Evolutionary conservation across 2,797 vertebrate genomes (phyloP).

Genomic region (Bradypus variegatus): DNA sequence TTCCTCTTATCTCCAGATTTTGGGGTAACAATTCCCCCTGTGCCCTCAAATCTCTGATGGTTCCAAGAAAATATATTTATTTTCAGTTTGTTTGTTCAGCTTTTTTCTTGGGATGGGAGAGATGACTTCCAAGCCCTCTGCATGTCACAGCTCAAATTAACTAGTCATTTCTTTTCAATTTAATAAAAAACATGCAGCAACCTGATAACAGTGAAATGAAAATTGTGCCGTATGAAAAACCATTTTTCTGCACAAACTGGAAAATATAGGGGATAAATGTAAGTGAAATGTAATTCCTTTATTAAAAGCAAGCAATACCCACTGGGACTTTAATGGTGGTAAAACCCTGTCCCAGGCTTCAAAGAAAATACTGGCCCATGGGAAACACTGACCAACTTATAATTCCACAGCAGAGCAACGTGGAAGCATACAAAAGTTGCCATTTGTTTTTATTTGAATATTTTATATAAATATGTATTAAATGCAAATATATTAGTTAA

Average conservation of each 20-base stretch:
- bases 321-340: not conserved
- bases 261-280: not conserved
- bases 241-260: not conserved
- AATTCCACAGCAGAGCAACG: not conserved
- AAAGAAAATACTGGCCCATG: not conserved
- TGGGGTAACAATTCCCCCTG: not conserved
- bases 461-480: not conserved
- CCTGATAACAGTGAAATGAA: not conserved
- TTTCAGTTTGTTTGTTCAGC: not conserved
- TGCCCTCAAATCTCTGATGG: not conserved
- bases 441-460: not conserved
- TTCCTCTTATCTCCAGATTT: not conserved
- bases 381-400: not conserved
- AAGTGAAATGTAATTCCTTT: not conserved
- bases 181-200: not conserved
- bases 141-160: not conserved
- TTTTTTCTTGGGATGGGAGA: not conserved
- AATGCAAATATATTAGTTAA: not conserved
- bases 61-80: not conserved
- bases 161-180: not conserved
- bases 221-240: not conserved
- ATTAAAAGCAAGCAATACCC: not conserved
- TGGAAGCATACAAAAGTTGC: not conserved
- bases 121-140: not conserved
- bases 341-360: not conserved